phyloP scores from a whole-genome alignment of 2,113 vertebrate genomes.

The Eptesicus fuscus region DNA sequence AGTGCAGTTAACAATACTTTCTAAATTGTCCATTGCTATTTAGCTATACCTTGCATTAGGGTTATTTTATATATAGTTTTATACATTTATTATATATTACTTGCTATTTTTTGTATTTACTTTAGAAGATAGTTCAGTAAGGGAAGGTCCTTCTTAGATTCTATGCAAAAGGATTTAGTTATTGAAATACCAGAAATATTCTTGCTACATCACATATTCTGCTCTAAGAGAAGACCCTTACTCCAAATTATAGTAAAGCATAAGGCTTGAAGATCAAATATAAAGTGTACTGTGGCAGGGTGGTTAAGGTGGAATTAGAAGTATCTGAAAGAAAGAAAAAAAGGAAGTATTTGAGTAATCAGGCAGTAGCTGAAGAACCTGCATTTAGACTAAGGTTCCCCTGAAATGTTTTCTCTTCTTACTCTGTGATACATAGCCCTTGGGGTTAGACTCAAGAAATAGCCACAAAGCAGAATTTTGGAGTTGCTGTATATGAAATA shows the following conservation, averaged over 20 bases:
- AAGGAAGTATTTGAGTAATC: background rate
- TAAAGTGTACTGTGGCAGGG: background rate
- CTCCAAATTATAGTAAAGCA: background rate
- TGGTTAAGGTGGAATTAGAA: background rate
- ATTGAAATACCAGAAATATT: background rate
- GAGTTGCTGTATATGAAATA: background rate
- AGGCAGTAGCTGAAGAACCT: background rate
- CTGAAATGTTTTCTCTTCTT: background rate
- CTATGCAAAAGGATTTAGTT: background rate
- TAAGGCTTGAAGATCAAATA: background rate
- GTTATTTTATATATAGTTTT: background rate
- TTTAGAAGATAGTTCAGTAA: slow-evolving; percentile 16
- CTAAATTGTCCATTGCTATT: background rate
- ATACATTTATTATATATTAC: background rate
- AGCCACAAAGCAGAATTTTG: background rate
- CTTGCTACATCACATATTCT: background rate
- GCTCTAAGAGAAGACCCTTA: background rate
- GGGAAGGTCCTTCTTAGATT: background rate
- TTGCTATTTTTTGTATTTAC: slow-evolving; percentile 15
- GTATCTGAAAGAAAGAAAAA: background rate
- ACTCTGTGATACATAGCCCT: background rate
- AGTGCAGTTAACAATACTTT: background rate
- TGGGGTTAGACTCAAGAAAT: background rate
- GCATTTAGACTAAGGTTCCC: background rate
- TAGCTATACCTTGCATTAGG: background rate